Base-by-base conservation (phyloP, 1,140 invertebrate genomes). In the Lepidostoma basale region DNA sequence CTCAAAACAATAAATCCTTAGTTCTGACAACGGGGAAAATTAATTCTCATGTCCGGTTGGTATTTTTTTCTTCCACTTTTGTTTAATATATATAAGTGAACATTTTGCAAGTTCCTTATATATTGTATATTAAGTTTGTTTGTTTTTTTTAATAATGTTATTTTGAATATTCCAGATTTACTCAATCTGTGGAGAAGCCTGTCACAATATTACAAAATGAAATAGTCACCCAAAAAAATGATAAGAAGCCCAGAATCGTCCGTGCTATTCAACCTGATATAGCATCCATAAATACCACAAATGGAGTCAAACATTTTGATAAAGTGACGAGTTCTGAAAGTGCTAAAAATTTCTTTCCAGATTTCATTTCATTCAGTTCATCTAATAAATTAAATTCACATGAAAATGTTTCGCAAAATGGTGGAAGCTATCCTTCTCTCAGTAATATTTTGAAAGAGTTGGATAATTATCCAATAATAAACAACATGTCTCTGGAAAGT, bases 1-100 rank as follows among this genome's bases (percentile, higher is more conserved):
- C 71, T 16, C 63, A 70, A 42, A 59, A 40, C 14, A 66, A 18
- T 44, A 67, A 63, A 14, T 63, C 64, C 2, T 20, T 70, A 14
- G 62, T 64, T 42, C 56, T 60, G 25, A 40, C 60, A 45, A 69
- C 67, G 26, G 70, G 70, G 59, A 73, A 73, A 40, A 67, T 62
- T 6, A 70, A 59, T 52, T 67, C 67, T 33, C 71, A 73, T 23
- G 25, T 69, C 16, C 67, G 71, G 71, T 73, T 20, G 10, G 10
- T 56, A 23, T 16, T 39, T 26, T 45, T 42, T 1, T 12, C 16
- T 30, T 36, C 9, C 16, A 56, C 26, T 26, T 20, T 10, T 33
- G 10, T 45, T 52, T 44, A 28, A 44, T 45, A 12, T 65, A 33
- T 12, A 2, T 25, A 6, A 33, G 12, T 5, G 12, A 33, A 33